These are phyloP conservation scores for Spodoptera frugiperda DNA, from an alignment of 1,140 invertebrate species.

Conservation along the genomic window DNA sequence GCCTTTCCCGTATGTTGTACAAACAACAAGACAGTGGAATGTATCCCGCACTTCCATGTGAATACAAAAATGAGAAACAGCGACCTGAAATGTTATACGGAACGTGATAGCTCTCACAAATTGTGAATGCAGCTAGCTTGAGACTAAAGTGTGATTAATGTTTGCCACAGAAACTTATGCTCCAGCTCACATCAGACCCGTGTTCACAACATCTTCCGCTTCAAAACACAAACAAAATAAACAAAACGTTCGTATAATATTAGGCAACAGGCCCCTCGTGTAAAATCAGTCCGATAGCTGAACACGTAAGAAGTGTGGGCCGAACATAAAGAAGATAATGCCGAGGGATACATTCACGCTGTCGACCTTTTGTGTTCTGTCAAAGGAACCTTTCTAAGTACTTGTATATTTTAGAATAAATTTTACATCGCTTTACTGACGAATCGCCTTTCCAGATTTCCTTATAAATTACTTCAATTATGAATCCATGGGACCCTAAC, in stretches of 20 bases:
- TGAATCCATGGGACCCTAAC: slow-evolving; percentile 46
- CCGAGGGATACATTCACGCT: slow-evolving; percentile 32
- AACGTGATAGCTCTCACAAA: slow-evolving; percentile 20
- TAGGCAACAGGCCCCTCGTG: not conserved
- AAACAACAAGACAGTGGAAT: slow-evolving; percentile 31
- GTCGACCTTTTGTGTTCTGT: slow-evolving; percentile 41
- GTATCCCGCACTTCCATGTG: slow-evolving; percentile 35
- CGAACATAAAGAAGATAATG: slow-evolving; percentile 28
- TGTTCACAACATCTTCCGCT: not conserved
- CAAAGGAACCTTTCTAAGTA: slow-evolving; percentile 36
- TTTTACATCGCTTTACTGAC: slow-evolving; percentile 35
- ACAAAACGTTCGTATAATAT: slow-evolving; percentile 18
- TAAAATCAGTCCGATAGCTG: slow-evolving; percentile 21
- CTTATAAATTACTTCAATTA: slow-evolving; percentile 48
- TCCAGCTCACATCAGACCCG: not conserved
- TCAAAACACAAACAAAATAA: slow-evolving; percentile 1
- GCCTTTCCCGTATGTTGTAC: slow-evolving; percentile 39
- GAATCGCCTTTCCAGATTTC: slow-evolving; percentile 36
- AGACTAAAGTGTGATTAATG: slow-evolving; percentile 25
- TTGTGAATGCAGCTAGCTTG: slow-evolving; percentile 14
- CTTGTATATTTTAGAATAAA: slow-evolving; percentile 41
- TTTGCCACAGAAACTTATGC: slow-evolving; percentile 10
- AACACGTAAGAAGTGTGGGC: slow-evolving; percentile 15
- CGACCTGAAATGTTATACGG: slow-evolving; percentile 17
- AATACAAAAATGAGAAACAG: slow-evolving; percentile 31